Evolutionary conservation across 2,888 invertebrate species (phyloP), one percentile per base, ranked within the genome.

Genomic region (Pyrrhia umbra): DNA sequence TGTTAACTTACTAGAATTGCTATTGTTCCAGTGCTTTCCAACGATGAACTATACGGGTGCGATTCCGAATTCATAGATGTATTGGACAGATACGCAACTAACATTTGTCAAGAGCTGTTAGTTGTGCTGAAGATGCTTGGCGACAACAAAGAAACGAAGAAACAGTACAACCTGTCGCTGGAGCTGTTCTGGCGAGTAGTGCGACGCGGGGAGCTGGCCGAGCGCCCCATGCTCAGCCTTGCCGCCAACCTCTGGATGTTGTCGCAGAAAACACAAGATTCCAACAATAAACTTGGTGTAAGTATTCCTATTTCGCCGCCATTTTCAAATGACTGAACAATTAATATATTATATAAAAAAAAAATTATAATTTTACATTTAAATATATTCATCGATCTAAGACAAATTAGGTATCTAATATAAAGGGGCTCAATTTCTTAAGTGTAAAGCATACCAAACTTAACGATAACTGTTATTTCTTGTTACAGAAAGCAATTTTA

Each of bases 31-130:
- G 98, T 99, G 68, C 97, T 99, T 84, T 98, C 99, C 2, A 99
- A 99, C 88, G 99, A 99, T 90, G 96, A 97, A 61, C 92, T 99
- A 40, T 99, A 99, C 87, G 99, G 99, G 6, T 96, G 97, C 10
- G 98, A 99, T 92, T 96, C 96, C 13, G 98, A 98, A 90, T 99
- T 98, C 88, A 93, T 98, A 51, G 92, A 95, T 2, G 98, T 98
- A 89, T 95, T 99, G 1, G 97, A 98, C 82, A 96, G 96, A 84
- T 96, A 98, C 86, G 97, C 97, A 70, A 96, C 96, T 0, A 96
- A 97, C 73, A 95, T 98, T 56, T 95, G 98, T 37, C 97, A 97
- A 77, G 97, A 98, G 89, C 94, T 98, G 66, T 89, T 98, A 5
- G 92, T 95, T 1, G 96, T 96, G 69, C 89, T 98, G 21, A 97